A percentile compares a stretch with the other conserved stretches of the same genome.
Conservation (phyloP, 2,888 invertebrate species). For the Globia sparganii region DNA sequence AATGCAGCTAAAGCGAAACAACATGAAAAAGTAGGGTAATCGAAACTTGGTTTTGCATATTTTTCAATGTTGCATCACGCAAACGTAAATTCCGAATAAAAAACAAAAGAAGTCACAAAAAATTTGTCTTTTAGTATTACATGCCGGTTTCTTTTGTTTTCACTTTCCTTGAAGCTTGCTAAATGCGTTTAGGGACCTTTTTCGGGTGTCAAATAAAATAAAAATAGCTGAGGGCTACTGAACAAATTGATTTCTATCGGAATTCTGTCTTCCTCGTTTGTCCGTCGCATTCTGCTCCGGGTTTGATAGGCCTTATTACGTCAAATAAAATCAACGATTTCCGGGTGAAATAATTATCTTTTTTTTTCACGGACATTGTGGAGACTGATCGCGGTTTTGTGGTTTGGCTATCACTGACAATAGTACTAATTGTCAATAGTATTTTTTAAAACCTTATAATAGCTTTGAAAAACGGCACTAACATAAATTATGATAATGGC, state of each 20-base stretch:
- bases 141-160: constrained; percentile 18
- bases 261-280: constrained; percentile 32
- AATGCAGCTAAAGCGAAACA: not conserved
- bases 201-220: constrained; percentile 50
- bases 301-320: constrained; percentile 39
- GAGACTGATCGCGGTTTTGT: not conserved
- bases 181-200: constrained; percentile 9
- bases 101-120: not conserved
- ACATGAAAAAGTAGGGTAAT: not conserved
- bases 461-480: too few species aligned
- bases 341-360: constrained; percentile 10
- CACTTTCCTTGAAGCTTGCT: constrained; percentile 1
- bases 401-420: not conserved
- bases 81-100: not conserved
- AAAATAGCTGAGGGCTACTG: constrained; percentile 26
- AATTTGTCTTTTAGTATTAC: not conserved
- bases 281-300: constrained; percentile 13
- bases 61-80: not conserved
- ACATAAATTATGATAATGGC: too few species aligned
- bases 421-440: not conserved
- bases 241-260: constrained; percentile 36
- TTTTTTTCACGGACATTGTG: not conserved
- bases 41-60: not conserved
- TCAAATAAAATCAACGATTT: constrained; percentile 36
- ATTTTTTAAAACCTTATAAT: not conserved